Evolutionary conservation across 2,797 vertebrate species (phyloP).

Genomic region (Danio aesculapii): DNA sequence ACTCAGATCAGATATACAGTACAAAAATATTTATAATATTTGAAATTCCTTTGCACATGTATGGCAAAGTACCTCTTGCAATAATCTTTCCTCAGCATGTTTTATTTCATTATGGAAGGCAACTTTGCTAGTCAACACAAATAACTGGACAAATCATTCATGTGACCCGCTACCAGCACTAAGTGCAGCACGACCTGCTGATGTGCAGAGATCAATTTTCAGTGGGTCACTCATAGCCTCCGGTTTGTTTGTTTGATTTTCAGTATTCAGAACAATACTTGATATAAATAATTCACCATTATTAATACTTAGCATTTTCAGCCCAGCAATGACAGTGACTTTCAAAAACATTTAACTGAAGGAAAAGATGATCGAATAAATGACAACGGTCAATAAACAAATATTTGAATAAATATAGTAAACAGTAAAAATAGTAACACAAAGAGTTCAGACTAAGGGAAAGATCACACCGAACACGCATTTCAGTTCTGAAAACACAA

Average conservation of each 20-base stretch:
- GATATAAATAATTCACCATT: neutral
- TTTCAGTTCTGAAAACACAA: too few species aligned
- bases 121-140: constrained; percentile 4
- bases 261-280: neutral
- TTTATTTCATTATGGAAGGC: constrained; percentile 1
- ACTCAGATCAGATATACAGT: constrained; percentile 6
- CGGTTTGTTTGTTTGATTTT: constrained; percentile 18
- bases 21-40: neutral
- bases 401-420: neutral
- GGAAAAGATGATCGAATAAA: neutral
- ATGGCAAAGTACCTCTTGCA: neutral
- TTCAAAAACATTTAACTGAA: neutral
- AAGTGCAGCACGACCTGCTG: constrained; percentile 28
- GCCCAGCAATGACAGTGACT: neutral
- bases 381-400: neutral
- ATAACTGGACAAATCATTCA: neutral
- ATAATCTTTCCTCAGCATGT: neutral
- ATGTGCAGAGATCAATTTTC: constrained; percentile 20
- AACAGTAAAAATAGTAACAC: neutral
- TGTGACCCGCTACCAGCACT: constrained; percentile 20
- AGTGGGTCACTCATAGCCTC: constrained; percentile 33
- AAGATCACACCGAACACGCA: too few species aligned
- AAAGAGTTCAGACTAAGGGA: neutral
- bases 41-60: neutral
- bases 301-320: neutral